Base-by-base conservation (phyloP, 2,113 vertebrate genomes). In the Indicator maculatus region DNA sequence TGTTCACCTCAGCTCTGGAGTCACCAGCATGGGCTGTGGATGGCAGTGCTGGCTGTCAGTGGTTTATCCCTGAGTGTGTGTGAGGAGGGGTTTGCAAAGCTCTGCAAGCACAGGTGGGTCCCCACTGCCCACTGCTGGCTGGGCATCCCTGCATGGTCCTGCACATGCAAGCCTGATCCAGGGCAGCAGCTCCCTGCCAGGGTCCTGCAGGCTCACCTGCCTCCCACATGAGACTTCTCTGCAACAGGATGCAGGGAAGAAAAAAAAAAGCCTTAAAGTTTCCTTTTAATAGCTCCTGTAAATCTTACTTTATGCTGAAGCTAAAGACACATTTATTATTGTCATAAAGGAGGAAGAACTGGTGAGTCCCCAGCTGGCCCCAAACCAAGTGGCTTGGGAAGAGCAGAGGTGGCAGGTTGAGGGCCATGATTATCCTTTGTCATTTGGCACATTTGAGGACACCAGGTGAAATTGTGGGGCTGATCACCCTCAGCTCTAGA, bases 361-460 rank as follows among this genome's bases (percentile, higher is more conserved):
- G 31, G 26, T 23, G 83, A 26, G 69, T 74, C 26, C 71, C 33
- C 16, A 26, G 5, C 55, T 31, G 39, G 74, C 24, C 50, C 59
- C 53, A 70, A 33, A 12, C 11, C 0, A 0, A 45, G 45, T 38
- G 47, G 38, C 16, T 33, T 0, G 18, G 79, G 56, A 66, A 50
- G 85, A 59, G 61, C 77, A 77, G 70, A 71, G 52, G 65, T 60
- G 81, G 61, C 52, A 69, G 47, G 13, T 3, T 3, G 2, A 78
- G 33, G 7, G 30, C 4, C 9, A 4, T 0, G 0, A 28, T 63
- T 70, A 3, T 28, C 20, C 33, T 16, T 74, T 7, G 0, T 12
- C 45, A 5, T 74, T 2, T 71, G 74, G 52, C 38, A 27, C 11
- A 2, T 80, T 3, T 70, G 39, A 56, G 69, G 69, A 33, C 64